Evolutionary conservation across 2,888 invertebrate species (phyloP).

Genomic region (Platycheirus rosarum): DNA sequence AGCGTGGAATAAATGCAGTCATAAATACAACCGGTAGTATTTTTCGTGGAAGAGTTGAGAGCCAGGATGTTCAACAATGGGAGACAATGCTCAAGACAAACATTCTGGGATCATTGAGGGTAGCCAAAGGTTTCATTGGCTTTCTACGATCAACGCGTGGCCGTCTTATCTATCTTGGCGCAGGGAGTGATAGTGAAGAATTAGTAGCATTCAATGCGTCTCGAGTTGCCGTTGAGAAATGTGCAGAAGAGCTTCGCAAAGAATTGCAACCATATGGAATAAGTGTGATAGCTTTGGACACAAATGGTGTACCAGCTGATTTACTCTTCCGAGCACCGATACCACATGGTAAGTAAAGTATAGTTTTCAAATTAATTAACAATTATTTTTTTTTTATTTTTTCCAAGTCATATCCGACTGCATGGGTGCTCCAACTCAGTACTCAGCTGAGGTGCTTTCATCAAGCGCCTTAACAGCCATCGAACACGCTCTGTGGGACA

Average conservation of each 20-base stretch:
- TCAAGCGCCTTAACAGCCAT: slow-evolving; percentile 85
- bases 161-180: slow-evolving; percentile 87
- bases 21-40: slow-evolving; percentile 92
- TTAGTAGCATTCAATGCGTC: slow-evolving; percentile 85
- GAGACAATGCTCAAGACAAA: slow-evolving; percentile 87
- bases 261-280: slow-evolving; percentile 88
- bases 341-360: slow-evolving; percentile 81
- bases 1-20: slow-evolving; percentile 91
- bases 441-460: slow-evolving; percentile 86
- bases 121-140: slow-evolving; percentile 89
- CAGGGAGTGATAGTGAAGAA: slow-evolving; percentile 83
- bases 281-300: slow-evolving; percentile 89
- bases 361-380: background rate
- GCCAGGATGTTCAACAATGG: slow-evolving; percentile 86
- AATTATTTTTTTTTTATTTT: slow-evolving; percentile 1
- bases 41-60: slow-evolving; percentile 87
- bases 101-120: slow-evolving; percentile 88
- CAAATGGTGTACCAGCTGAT: slow-evolving; percentile 86
- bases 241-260: slow-evolving; percentile 88
- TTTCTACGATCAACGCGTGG: slow-evolving; percentile 86
- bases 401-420: slow-evolving; percentile 80
- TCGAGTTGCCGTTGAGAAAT: slow-evolving; percentile 91
- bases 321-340: slow-evolving; percentile 87
- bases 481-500: slow-evolving; percentile 86
- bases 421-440: slow-evolving; percentile 86